These are phyloP conservation scores for Samia ricini DNA, from an alignment of 1,140 invertebrate genomes.

Conservation along the genomic window DNA sequence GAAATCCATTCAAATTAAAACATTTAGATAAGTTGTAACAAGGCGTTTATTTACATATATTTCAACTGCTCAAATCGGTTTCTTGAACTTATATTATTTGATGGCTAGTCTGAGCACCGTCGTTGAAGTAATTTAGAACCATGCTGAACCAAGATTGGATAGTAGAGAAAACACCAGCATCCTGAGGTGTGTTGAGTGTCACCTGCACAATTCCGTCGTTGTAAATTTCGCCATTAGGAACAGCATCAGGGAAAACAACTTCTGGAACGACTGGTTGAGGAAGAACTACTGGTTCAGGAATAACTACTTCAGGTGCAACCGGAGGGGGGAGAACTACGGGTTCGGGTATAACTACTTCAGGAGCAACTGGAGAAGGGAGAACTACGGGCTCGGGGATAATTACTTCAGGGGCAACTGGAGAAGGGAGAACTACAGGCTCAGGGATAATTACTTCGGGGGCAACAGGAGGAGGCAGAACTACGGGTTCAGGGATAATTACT, in stretches of 20 bases:
- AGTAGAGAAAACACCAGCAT: slow-evolving; percentile 34
- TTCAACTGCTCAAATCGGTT: neutral
- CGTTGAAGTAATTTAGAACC: slow-evolving; percentile 54
- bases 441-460: slow-evolving; percentile 20
- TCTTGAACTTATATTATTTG: slow-evolving; percentile 33
- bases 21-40: neutral
- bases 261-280: slow-evolving; percentile 18
- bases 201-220: slow-evolving; percentile 54
- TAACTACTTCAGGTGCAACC: slow-evolving; percentile 20
- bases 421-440: slow-evolving; percentile 23
- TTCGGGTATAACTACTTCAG: slow-evolving; percentile 23
- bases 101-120: slow-evolving; percentile 35
- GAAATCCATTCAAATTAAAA: neutral
- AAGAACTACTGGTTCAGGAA: slow-evolving; percentile 20
- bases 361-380: slow-evolving; percentile 10
- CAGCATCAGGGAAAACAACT: slow-evolving; percentile 16
- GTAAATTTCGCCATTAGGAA: slow-evolving; percentile 42
- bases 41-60: neutral
- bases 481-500: slow-evolving; percentile 16
- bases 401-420: slow-evolving; percentile 19
- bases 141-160: slow-evolving; percentile 53
- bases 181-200: slow-evolving; percentile 37
- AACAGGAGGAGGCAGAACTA: slow-evolving; percentile 20
- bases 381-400: slow-evolving; percentile 20
- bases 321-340: slow-evolving; percentile 17